Percentiles rank a stretch among this genome's conserved stretches.
Evolutionary conservation across 1,140 invertebrate species (phyloP).

Genomic region (Hyles euphorbiae): DNA sequence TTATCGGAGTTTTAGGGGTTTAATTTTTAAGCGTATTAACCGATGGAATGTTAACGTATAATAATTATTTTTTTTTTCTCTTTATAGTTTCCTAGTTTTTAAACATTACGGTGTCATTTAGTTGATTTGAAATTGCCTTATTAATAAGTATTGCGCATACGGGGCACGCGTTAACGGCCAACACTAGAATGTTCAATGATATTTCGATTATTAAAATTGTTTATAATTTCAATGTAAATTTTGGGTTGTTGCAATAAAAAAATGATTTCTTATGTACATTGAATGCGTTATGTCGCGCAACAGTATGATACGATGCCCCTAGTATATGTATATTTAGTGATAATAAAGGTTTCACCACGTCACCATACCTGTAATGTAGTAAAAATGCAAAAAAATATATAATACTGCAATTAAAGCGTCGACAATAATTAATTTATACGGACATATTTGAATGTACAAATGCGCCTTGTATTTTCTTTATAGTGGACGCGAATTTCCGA

Average conservation of each 20-base stretch:
- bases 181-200: neutral
- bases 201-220: constrained; percentile 1
- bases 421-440: constrained; percentile 16
- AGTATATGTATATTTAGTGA: constrained; percentile 40
- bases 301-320: constrained; percentile 30
- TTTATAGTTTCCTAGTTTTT: constrained; percentile 18
- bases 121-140: constrained; percentile 28
- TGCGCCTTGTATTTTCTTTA: neutral
- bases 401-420: constrained; percentile 14
- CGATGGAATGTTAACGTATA: constrained; percentile 51
- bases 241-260: constrained; percentile 69
- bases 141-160: constrained; percentile 21
- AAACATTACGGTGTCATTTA: constrained; percentile 23
- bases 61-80: constrained; percentile 14
- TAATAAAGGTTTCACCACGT: constrained; percentile 25
- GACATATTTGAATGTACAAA: constrained; percentile 32
- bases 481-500: no score
- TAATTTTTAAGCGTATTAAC: constrained; percentile 51
- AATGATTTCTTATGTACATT: constrained; percentile 35
- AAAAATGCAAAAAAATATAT: constrained; percentile 8
- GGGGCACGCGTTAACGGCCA: constrained; percentile 1
- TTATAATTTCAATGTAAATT: constrained; percentile 34
- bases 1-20: constrained; percentile 41
- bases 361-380: constrained; percentile 3
- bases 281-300: constrained; percentile 28